Evolutionary conservation across 2,113 vertebrate genomes (phyloP).

Genomic region (Onychostoma macrolepis): DNA sequence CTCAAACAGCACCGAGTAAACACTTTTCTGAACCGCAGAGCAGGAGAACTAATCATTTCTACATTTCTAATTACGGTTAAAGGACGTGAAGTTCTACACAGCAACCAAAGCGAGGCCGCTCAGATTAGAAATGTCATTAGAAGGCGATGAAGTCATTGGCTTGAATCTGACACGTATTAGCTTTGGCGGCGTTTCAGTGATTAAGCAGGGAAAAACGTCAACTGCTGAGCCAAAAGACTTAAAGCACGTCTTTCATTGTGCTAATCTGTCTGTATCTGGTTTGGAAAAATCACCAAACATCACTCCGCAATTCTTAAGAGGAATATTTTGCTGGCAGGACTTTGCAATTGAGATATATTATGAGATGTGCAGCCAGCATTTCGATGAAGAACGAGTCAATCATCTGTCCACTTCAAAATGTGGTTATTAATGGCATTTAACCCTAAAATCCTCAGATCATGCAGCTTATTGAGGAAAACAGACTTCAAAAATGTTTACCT

Average conservation of each 20-base stretch:
- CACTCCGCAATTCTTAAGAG: not conserved
- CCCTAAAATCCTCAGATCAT: not conserved
- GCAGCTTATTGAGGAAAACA: not conserved
- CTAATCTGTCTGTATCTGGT: slow-evolving; percentile 5
- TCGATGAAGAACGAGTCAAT: not conserved
- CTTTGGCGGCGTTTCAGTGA: slow-evolving; percentile 31
- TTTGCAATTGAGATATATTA: not conserved
- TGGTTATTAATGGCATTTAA: not conserved
- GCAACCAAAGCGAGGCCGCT: slow-evolving; percentile 35
- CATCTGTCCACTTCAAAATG: not conserved
- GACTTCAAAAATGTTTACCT: not conserved
- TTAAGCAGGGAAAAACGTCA: not conserved
- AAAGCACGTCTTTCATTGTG: slow-evolving; percentile 1
- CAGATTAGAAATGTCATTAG: slow-evolving; percentile 33
- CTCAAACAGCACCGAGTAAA: slow-evolving; percentile 56
- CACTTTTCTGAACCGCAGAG: slow-evolving; percentile 31
- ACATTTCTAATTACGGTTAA: slow-evolving; percentile 52
- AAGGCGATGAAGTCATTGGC: slow-evolving; percentile 42
- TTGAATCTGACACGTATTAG: slow-evolving; percentile 53
- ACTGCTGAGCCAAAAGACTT: slow-evolving; percentile 6
- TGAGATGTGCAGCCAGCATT: not conserved
- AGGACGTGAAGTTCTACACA: slow-evolving; percentile 20
- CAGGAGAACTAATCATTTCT: slow-evolving; percentile 49
- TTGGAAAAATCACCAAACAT: not conserved
- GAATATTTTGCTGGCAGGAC: not conserved